Base-by-base conservation (phyloP, 2,797 vertebrate species). In the Tiaroga cobitis region DNA sequence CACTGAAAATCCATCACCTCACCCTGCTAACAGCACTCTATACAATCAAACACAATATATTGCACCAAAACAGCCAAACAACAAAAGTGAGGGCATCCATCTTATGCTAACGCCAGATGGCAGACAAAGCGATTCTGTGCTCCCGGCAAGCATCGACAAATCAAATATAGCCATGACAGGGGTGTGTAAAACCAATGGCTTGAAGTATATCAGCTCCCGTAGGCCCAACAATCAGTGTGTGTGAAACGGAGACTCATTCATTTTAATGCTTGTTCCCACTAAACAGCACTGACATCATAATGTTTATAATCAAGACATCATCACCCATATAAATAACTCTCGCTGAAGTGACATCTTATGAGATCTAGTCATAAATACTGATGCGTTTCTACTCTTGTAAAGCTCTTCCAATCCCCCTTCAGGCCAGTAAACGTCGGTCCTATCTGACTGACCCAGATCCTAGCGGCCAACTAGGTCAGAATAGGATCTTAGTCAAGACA, bases 311-410 rank as follows among this genome's bases (percentile, higher is more conserved):
- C 54, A 49, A 75, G 8, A 83, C 43, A 83, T 65, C 43, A 75
- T 49, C 16, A 34, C 56, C 29, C 43, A 51, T 51, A 39, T 37
- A 73, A 80, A 46, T 59, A 82, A 46, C 43, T 73, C 5, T 90
- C 92, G 91, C 81, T 70, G 92, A 92, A 93, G 94, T 87, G 91
- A 93, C 92, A 94, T 92, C n/a, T n/a, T n/a, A n/a, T n/a, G 94
- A 95, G 94, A 82, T 68, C 46, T 15, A 26, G 32, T 34, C 56
- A 83, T 83, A 51, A 75, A 75, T 29, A 75, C 16, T 65, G 8
- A 8, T 39, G 32, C 6, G 77, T 49, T 46, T 80, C 65, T 85
- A 39, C 61, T 54, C 24, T 1, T 24, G 49, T 56, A 77, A n/a
- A 69, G n/a, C 26, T 8, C 8, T n/a, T 65, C 15, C 70, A 83